phyloP scores from a whole-genome alignment of 2,113 vertebrate species.

The Dasypus novemcinctus region DNA sequence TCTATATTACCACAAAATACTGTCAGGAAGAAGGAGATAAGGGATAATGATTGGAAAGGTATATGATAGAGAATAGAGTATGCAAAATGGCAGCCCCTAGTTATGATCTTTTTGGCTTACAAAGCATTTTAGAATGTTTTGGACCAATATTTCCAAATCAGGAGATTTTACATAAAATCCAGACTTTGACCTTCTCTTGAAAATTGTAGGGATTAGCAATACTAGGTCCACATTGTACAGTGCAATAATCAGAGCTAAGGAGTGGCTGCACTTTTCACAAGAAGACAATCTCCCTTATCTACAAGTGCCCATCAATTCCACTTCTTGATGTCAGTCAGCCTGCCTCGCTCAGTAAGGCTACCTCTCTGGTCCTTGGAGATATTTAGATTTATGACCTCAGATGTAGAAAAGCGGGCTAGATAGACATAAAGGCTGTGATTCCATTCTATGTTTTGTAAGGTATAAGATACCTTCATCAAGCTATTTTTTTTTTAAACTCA shows the following conservation, averaged over 20 bases:
- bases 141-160: background rate
- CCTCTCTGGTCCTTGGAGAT: background rate
- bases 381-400: background rate
- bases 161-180: background rate
- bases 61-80: accelerated
- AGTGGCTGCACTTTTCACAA: background rate
- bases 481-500: background rate
- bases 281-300: background rate
- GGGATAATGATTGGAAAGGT: background rate
- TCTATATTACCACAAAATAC: background rate
- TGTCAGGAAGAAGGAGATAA: background rate
- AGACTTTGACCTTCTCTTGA: slow-evolving; percentile 4
- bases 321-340: background rate
- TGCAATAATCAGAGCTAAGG: background rate
- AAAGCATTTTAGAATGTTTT: background rate
- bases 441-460: background rate
- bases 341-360: background rate
- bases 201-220: background rate
- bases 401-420: background rate
- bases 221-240: background rate
- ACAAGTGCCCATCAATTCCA: background rate
- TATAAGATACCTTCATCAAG: background rate
- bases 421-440: background rate
- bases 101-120: background rate
- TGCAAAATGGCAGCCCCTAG: background rate